Evolutionary conservation across 2,888 invertebrate species (phyloP), one percentile per base, ranked within the genome.

Genomic region (Pristionchus exspectatus): DNA sequence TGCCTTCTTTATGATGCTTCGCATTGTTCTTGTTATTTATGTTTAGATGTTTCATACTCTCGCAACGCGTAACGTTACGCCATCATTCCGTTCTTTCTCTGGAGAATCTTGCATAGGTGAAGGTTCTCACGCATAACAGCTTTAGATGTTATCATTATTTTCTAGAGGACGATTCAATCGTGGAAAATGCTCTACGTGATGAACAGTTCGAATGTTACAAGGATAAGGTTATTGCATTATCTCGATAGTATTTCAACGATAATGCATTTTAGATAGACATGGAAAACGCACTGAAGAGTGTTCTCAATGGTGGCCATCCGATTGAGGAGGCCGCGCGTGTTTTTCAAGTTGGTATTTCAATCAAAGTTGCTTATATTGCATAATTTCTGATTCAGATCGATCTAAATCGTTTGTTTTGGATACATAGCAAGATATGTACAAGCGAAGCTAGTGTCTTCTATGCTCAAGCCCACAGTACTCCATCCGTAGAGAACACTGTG

Each of bases 221-320:
- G 27, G 44, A 24, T 16, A 81, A 81, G 81, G 81, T 81, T 50
- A 0, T 24, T 14, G 14, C 33, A n/a, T 21, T 24, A 24, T 50
- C 3, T 50, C n/a, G 21, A 18, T 14, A 21, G 24, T 81, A 16
- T 5, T 44, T 50, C 5, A 81, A 50, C 9, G 38, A 24, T 50
- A 24, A 50, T 10, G 3, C 14, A 18, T 38, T 44, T 4, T 27
- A 81, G 81, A 44, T 81, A 14, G 81, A 44, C 50, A 81, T 44
- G n/a, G 50, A 50, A 38, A 50, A 81, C 33, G 81, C 81, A 81
- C 50, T 81, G 24, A 81, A 50, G 27, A 50, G 81, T 27, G 81
- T 81, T 5, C 33, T 50, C 50, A n/a, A 81, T 50, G 81, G 81
- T 18, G 81, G 81, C 44, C 27, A 81, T 24, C 14, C 81, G 21